Conservation (phyloP, 2,888 invertebrate genomes). For the Malthinus seriepunctatus region DNA sequence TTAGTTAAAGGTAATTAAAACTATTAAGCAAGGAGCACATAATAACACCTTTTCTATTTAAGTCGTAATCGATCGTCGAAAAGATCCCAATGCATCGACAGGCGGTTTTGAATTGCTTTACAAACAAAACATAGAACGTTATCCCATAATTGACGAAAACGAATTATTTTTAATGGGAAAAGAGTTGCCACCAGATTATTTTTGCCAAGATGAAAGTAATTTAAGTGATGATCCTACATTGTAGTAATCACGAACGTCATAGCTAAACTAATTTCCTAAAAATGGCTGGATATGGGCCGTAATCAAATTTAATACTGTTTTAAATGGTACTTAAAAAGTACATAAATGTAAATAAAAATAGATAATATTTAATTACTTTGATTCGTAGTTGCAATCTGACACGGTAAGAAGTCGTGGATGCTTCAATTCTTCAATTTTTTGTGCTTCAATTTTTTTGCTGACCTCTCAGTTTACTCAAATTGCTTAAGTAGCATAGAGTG, state of each 20-base stretch:
- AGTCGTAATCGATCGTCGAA: conserved; percentile 60
- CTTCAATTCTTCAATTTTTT: conserved; percentile 30
- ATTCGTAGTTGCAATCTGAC: conserved; percentile 45
- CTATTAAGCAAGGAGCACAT: too few species aligned
- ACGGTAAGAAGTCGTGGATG: conserved; percentile 37
- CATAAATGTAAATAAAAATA: conserved; percentile 59
- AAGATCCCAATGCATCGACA: conserved; percentile 55
- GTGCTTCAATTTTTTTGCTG: too few species aligned
- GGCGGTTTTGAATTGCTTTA: conserved; percentile 61
- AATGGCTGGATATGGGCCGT: conserved; percentile 32
- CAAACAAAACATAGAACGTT: conserved; percentile 34
- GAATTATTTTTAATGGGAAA: conserved; percentile 27
- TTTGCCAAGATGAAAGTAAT: conserved; percentile 25
- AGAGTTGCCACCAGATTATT: conserved; percentile 30
- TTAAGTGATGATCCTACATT: not conserved
- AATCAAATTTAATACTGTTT: conserved; percentile 31
- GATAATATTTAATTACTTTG: conserved; percentile 63
- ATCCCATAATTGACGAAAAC: too few species aligned
- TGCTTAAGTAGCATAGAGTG: too few species aligned
- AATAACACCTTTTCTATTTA: conserved; percentile 37
- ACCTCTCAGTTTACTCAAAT: conserved; percentile 43
- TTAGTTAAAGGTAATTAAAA: conserved; percentile 76
- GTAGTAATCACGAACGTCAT: conserved; percentile 3
- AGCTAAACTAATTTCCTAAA: not conserved
- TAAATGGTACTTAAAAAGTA: conserved; percentile 49